A percentile compares a stretch with the other conserved stretches of the same genome.
Conservation (phyloP, 2,888 invertebrate species). For the Sarcophaga caerulescens region DNA sequence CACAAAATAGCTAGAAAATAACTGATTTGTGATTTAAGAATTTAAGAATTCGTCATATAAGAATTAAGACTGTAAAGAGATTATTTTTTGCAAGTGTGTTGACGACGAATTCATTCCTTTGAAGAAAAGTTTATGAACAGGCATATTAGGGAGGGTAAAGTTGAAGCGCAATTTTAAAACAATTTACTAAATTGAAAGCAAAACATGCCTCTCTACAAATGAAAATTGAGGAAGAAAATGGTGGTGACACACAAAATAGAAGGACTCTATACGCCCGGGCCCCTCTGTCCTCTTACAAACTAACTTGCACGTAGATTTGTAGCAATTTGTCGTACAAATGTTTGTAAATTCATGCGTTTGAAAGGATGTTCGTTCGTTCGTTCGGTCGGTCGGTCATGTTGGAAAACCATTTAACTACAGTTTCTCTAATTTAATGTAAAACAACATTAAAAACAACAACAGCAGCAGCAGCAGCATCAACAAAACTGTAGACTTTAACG, state of each 20-base stretch:
- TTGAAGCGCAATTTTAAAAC: constrained; percentile 66
- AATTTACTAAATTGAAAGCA: constrained; percentile 68
- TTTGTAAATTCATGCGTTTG: constrained; percentile 8
- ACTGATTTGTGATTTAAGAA: too few species aligned
- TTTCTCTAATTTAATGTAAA: constrained; percentile 66
- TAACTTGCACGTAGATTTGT: constrained; percentile 4
- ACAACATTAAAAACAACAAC: constrained; percentile 12
- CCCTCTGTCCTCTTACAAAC: too few species aligned
- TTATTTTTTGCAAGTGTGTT: too few species aligned
- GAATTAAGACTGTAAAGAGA: too few species aligned
- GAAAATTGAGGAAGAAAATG: constrained; percentile 22
- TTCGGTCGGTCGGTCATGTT: constrained; percentile 50
- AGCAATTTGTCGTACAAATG: constrained; percentile 15
- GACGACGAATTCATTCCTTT: constrained; percentile 30
- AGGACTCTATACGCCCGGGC: neutral
- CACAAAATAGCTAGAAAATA: too few species aligned
- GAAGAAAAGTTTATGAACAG: neutral
- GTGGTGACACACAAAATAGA: neutral
- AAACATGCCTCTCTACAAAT: constrained; percentile 57
- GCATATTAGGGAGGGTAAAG: constrained; percentile 39
- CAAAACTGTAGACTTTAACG: neutral
- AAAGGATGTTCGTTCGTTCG: neutral
- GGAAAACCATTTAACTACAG: constrained; percentile 63
- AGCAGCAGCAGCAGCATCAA: constrained; percentile 1
- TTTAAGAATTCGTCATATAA: too few species aligned